phyloP scores from a whole-genome alignment of 2,113 vertebrate genomes.

The Chaenogobius annularis region DNA sequence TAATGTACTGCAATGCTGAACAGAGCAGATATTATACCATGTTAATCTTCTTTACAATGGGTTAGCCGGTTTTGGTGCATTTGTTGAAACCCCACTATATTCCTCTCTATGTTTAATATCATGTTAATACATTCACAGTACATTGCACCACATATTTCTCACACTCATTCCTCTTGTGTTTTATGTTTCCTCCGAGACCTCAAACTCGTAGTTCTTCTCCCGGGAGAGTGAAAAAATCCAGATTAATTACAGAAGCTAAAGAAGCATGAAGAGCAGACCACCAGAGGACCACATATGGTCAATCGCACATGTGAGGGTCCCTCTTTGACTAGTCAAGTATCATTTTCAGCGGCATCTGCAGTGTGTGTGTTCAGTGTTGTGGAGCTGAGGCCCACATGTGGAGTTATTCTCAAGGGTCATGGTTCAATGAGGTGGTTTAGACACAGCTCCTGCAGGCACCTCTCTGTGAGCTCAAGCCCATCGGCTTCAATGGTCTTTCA shows the following conservation, averaged over 20 bases:
- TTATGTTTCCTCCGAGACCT: slow-evolving; percentile 30
- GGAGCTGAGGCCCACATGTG: slow-evolving; percentile 58
- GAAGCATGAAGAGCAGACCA: slow-evolving; percentile 45
- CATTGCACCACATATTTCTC: slow-evolving; percentile 9
- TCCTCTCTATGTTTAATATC: not conserved
- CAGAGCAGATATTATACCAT: not conserved
- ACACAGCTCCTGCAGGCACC: slow-evolving; percentile 59
- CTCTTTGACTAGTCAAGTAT: slow-evolving; percentile 46
- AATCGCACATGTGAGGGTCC: not conserved
- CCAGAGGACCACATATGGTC: slow-evolving; percentile 20
- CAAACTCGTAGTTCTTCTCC: slow-evolving; percentile 18
- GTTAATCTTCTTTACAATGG: slow-evolving; percentile 6
- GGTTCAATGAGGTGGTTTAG: slow-evolving; percentile 60
- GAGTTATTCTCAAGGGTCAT: slow-evolving; percentile 61
- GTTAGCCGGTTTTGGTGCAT: not conserved
- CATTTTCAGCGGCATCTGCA: slow-evolving; percentile 16
- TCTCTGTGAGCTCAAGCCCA: slow-evolving; percentile 26
- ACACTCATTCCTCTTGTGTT: slow-evolving; percentile 19
- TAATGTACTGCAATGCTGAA: slow-evolving; percentile 10
- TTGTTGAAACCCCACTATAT: not conserved
- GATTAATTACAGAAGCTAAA: slow-evolving; percentile 56
- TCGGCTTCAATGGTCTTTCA: no score
- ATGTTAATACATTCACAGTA: not conserved
- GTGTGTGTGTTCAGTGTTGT: slow-evolving; percentile 32
- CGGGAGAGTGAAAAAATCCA: slow-evolving; percentile 34